phyloP scores from a whole-genome alignment of 2,113 vertebrate species.

The Abramis brama region DNA sequence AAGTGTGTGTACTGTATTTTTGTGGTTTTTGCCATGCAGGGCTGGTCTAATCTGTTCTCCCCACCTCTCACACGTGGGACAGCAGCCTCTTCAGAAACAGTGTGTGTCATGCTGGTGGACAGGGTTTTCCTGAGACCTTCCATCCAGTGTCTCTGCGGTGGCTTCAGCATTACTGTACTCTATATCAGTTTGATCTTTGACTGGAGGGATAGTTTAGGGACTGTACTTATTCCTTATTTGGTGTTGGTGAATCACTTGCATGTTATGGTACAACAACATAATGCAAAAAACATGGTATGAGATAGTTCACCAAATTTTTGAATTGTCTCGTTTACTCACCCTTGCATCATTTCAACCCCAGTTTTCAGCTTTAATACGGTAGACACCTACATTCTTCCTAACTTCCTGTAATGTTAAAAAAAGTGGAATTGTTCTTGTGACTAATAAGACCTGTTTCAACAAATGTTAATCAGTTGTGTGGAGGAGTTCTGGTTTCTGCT shows the following conservation, averaged over 20 bases:
- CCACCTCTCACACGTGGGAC: slow-evolving; percentile 55
- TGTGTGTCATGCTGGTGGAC: slow-evolving; percentile 26
- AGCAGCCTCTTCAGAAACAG: slow-evolving; percentile 43
- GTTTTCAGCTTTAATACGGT: neutral
- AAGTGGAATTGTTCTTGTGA: slow-evolving; percentile 48
- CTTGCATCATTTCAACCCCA: neutral
- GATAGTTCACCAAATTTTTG: neutral
- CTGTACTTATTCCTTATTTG: neutral
- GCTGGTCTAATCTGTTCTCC: slow-evolving; percentile 38
- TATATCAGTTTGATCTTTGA: neutral
- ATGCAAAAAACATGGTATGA: neutral
- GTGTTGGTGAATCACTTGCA: neutral
- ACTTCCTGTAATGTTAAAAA: slow-evolving; percentile 4
- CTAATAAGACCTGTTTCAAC: slow-evolving; percentile 36
- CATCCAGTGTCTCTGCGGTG: neutral
- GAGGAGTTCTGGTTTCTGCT: neutral
- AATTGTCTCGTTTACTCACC: neutral
- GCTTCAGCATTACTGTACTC: neutral
- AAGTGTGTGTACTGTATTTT: slow-evolving; percentile 32
- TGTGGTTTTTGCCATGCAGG: neutral
- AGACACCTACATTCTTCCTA: neutral
- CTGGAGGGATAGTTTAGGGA: slow-evolving; percentile 6
- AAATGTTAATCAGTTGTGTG: neutral
- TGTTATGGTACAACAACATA: neutral
- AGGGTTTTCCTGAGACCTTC: slow-evolving; percentile 39